Evolutionary conservation across 2,797 vertebrate species (phyloP), one percentile per base, ranked within the genome.

Genomic region (Halcyon smyrnensis): DNA sequence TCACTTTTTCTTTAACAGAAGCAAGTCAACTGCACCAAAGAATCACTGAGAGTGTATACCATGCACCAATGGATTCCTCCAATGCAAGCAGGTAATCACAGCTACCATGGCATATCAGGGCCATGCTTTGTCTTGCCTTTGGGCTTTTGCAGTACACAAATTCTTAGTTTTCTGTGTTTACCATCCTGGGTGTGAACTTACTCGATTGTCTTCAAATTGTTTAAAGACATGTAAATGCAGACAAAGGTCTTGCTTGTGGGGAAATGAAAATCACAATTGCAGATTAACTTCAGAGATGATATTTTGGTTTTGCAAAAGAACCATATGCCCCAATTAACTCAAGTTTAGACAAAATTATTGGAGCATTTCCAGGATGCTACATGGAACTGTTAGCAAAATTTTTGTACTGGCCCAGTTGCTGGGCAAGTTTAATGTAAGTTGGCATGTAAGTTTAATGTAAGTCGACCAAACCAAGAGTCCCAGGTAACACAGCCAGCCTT

Each of bases 21-120:
- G 99, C 99, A 83, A 99, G 99, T 89, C 99, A 99, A 82, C 98
- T 99, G 75, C 98, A 99, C 97, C 98, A 98, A 96, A 98, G 98
- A 97, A 98, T 98, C 96, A 98, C 98, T 0, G 98, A 99, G 93
- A 99, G 98, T 71, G 98, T 99, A 21, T 99, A 98, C 45, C 98
- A 98, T 32, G 98, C 98, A 48, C 98, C 99, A 15, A 98, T 99
- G 98, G 99, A 99, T 69, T 87, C 97, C 46, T 95, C 96, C 83
- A 96, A 92, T 57, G 65, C 90, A 39, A 96, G 91, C 92, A 97
- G 95, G 97, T 98, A 97, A 93, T 36, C 18, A 39, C 39, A 84
- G 32, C 60, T 73, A 15, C 32, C 36, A 16, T 6, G n/a, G 71
- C 46, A 20, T 32, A 62, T n/a, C 43, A 70, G 50, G 56, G n/a